Evolutionary conservation across 2,888 invertebrate species (phyloP), one percentile per base, ranked within the genome.

Genomic region (Tipula unca): DNA sequence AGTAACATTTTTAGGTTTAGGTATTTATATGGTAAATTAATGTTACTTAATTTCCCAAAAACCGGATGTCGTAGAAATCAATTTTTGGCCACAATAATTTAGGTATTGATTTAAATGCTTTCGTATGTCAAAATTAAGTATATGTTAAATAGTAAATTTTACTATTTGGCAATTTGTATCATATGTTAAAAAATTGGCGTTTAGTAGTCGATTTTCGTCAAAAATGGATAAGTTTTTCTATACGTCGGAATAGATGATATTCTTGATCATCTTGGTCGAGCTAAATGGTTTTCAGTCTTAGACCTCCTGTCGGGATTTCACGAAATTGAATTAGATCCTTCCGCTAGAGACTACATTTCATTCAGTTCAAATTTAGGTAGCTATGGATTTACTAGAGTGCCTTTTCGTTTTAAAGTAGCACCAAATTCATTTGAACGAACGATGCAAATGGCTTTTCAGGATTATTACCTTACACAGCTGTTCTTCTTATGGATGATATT

Each of bases 301-400:
- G 90, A 86, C 90, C 90, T 85, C 91, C 89, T 29, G 91, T 90
- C 88, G 5, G 89, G 89, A 69, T 90, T 89, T 35, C 89, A 88
- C 2, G 91, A 90, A 48, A 85, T 89, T 2, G 91, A 90, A 39
- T 91, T 91, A 87, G 91, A 91, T 42, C 42, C 8, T 1, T 42
- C 4, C 3, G 8, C 42, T 42, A 42, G 42, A 42, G 42, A 42
- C 42, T 42, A 42, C n/a, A 42, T n/a, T 42, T 42, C 42, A 2
- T 42, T 42, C 6, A 42, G 42, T 42, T 42, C 42, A n/a, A 42
- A 42, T n/a, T 6, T 5, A 17, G 88, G 87, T 13, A 86, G 86
- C 82, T 88, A 85, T 86, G 85, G 87, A 87, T 88, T 87, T 82
- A 87, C 86, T 29, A 85, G 87, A 85, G 85, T 88, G 6, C 88